Base-by-base conservation (phyloP, 2,888 invertebrate species). In the Gortyna flavago region DNA sequence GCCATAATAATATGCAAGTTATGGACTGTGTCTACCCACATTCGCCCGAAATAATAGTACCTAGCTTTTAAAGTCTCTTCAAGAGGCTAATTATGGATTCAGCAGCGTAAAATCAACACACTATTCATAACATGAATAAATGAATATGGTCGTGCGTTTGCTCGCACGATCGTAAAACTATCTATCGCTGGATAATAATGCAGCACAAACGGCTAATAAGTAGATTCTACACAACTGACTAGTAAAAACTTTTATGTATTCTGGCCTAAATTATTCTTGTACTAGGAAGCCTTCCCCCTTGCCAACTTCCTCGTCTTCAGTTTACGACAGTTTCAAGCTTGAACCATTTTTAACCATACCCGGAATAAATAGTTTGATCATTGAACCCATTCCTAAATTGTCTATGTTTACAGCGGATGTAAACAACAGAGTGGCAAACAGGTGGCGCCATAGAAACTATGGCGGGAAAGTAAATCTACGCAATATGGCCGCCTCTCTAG, bases 401-500 rank as follows among this genome's bases (percentile, higher is more conserved):
- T 88, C 87, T 78, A 83, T 87, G 83, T 88, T 88, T 88, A 89
- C 74, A 75, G 32, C 35, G 32, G 54, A 41, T 62, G 75, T 89
- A 85, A 86, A 88, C 85, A 88, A 81, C 48, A 59, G 78, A 54
- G 44, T 59, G 57, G 72, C 66, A 29, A 85, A 81, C 88, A 85
- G 86, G 76, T 87, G 87, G 89, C 86, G 84, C 84, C 80, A 82
- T 72, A 70, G 83, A 75, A 76, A 68, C 85, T 77, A 75, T 81
- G 77, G 84, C 75, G 68, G 72, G 48, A 79, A 86, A 84, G 88
- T 78, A 87, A 89, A 79, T 83, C 73, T 78, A 88, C 82, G 85
- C 89, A 91, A 90, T 88, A 91, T 85, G 80, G 85, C 75, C 51
- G 80, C 91, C 86, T 84, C 88, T 85, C 81, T 85, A 87, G 83